Percentiles rank a stretch among this genome's conserved stretches.
These are phyloP conservation scores for Melinopterus prodromus DNA, from an alignment of 2,888 invertebrate species.

Conservation along the genomic window DNA sequence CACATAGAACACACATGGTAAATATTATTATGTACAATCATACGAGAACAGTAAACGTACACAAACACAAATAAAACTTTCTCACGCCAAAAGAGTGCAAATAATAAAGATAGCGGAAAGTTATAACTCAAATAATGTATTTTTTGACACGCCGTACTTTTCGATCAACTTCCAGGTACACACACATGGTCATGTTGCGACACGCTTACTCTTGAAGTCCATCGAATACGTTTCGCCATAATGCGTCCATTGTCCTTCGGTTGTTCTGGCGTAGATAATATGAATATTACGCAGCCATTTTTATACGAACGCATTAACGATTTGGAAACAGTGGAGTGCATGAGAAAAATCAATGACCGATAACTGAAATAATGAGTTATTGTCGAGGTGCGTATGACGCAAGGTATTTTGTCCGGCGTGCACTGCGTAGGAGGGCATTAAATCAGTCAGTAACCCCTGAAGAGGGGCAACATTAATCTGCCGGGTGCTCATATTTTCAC, in stretches of 20 bases:
- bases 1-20: too few species aligned
- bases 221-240: neutral
- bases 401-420: neutral
- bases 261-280: neutral
- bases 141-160: neutral
- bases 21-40: too few species aligned
- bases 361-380: neutral
- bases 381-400: neutral
- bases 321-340: neutral
- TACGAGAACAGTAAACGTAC: too few species aligned
- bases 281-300: neutral
- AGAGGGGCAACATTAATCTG: neutral
- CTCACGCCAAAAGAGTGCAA: neutral
- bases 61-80: neutral
- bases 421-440: neutral
- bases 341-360: constrained; percentile 4
- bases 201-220: neutral
- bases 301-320: neutral
- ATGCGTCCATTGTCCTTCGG: neutral
- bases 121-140: neutral
- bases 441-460: neutral
- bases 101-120: neutral
- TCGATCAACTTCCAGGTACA: neutral
- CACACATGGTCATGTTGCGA: neutral
- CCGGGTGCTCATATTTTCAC: neutral